phyloP scores from a whole-genome alignment of 2,113 vertebrate species.

The Plecturocebus donacophilus region DNA sequence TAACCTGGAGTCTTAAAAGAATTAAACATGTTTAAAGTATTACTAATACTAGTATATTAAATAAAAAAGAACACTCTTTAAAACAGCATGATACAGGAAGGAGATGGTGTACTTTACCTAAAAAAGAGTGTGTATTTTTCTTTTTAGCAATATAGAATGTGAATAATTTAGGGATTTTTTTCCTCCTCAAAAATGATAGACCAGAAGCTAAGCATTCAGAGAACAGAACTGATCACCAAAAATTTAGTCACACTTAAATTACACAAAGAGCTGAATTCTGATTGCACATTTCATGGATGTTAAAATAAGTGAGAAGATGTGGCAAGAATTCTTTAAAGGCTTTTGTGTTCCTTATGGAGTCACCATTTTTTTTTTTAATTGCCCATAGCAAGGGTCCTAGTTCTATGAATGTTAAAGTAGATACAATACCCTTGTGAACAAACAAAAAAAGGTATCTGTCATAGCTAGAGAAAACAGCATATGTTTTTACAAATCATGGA shows the following conservation, averaged over 20 bases:
- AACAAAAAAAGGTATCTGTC: background rate
- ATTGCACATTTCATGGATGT: background rate
- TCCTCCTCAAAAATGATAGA: background rate
- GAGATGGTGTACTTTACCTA: background rate
- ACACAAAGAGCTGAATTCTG: conserved; percentile 9
- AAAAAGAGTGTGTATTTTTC: background rate
- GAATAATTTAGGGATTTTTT: background rate
- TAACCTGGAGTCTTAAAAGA: background rate
- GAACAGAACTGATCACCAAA: background rate
- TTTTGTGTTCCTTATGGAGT: background rate
- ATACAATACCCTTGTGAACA: background rate
- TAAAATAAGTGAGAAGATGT: background rate
- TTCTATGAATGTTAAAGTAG: background rate
- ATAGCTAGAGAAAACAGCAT: background rate
- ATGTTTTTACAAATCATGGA: background rate
- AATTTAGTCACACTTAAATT: background rate
- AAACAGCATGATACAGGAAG: background rate
- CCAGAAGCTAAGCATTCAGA: background rate
- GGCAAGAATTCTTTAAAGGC: background rate
- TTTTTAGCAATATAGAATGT: background rate
- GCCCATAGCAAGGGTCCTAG: background rate
- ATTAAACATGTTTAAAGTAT: background rate
- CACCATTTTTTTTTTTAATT: background rate
- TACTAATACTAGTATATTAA: background rate
- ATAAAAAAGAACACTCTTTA: background rate